Percentiles rank a stretch among this genome's conserved stretches.
Conservation (phyloP, 2,888 invertebrate genomes). For the Ypsolopha sequella region DNA sequence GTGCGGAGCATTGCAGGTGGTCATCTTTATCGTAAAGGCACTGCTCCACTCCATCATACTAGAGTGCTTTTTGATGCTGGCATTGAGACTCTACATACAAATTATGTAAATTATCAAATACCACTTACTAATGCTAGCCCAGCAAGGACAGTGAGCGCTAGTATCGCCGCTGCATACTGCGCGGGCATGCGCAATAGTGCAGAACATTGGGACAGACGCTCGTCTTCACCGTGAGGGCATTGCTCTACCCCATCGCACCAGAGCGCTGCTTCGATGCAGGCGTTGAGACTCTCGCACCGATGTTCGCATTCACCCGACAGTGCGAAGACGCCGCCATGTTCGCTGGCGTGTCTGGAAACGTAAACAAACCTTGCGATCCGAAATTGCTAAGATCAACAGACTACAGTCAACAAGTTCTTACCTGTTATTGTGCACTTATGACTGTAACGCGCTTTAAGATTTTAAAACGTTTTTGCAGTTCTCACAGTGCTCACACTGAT, state of each 20-base stretch:
- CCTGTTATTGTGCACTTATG: neutral
- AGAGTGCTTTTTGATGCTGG: slow-evolving; percentile 82
- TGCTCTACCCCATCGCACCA: slow-evolving; percentile 86
- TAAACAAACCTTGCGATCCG: no score
- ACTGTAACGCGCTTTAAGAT: no score
- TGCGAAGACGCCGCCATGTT: slow-evolving; percentile 67
- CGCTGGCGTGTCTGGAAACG: slow-evolving; percentile 58
- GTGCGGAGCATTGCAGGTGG: slow-evolving; percentile 83
- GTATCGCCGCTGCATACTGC: slow-evolving; percentile 74
- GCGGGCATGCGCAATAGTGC: slow-evolving; percentile 82
- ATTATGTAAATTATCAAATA: no score
- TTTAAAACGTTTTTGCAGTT: no score
- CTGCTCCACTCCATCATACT: slow-evolving; percentile 84
- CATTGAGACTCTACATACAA: slow-evolving; percentile 84
- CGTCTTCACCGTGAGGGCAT: slow-evolving; percentile 86
- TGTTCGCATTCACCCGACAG: slow-evolving; percentile 80
- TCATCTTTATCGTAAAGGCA: slow-evolving; percentile 88
- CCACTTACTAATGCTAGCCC: slow-evolving; percentile 62
- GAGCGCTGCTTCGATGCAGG: slow-evolving; percentile 82
- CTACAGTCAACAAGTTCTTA: neutral
- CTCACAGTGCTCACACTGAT: no score
- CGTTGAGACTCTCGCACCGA: slow-evolving; percentile 83
- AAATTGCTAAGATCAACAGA: neutral
- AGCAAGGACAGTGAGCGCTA: slow-evolving; percentile 59
- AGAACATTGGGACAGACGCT: slow-evolving; percentile 84